Evolutionary conservation across 2,797 vertebrate species (phyloP).

Genomic region (Alauda arvensis): DNA sequence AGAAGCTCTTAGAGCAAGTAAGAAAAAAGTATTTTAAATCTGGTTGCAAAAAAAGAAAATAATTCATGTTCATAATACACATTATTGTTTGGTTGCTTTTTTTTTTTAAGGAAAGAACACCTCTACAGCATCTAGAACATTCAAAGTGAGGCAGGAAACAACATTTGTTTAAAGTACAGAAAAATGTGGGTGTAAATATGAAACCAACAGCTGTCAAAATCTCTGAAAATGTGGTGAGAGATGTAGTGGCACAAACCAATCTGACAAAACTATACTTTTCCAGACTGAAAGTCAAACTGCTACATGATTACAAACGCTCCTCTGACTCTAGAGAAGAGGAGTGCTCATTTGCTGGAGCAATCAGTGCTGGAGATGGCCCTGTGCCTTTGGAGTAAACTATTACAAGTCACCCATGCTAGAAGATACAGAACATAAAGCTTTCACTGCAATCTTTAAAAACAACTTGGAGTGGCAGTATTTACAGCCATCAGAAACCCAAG

Average conservation of each 20-base stretch:
- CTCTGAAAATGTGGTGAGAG: conserved; percentile 7
- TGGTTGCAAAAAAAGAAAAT: not conserved
- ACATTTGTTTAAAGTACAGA: conserved; percentile 27
- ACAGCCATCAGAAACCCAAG: not conserved
- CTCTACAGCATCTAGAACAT: conserved; percentile 5
- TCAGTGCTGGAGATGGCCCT: conserved; percentile 30
- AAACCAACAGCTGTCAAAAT: conserved; percentile 27
- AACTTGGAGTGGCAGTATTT: not conserved
- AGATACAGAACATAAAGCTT: conserved; percentile 48
- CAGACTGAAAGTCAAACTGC: conserved; percentile 40
- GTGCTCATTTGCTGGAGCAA: conserved; percentile 35
- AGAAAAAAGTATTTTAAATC: not conserved
- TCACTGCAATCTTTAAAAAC: conserved; percentile 29
- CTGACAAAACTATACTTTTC: conserved; percentile 30
- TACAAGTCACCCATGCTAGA: conserved; percentile 19
- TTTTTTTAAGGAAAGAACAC: not conserved
- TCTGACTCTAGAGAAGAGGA: conserved; percentile 13
- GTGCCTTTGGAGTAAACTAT: conserved; percentile 25
- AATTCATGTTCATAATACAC: not conserved
- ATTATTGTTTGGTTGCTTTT: not conserved
- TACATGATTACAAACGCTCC: conserved; percentile 15
- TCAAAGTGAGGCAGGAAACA: not conserved
- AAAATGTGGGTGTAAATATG: conserved; percentile 20
- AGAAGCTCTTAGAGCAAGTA: not conserved
- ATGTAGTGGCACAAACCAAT: not conserved